phyloP scores from a whole-genome alignment of 2,113 vertebrate genomes.

The Eclectus roratus region DNA sequence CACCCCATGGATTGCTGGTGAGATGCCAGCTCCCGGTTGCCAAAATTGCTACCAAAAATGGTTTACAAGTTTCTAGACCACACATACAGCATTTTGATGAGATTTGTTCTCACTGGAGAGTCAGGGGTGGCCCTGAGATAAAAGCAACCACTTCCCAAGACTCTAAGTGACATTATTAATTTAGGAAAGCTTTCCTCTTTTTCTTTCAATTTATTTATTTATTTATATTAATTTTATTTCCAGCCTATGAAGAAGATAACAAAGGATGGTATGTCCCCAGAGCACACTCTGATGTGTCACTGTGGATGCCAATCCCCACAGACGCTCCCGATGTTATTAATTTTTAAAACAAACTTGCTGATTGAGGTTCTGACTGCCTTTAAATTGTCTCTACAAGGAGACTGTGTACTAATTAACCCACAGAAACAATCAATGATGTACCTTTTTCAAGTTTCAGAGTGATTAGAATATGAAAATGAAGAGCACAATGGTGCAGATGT shows the following conservation, averaged over 20 bases:
- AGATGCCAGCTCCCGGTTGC: not conserved
- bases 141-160: not conserved
- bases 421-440: constrained; percentile 81
- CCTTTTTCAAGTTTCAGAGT: constrained; percentile 83
- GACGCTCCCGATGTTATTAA: constrained; percentile 73
- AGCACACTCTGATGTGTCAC: constrained; percentile 34
- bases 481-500: constrained; percentile 84
- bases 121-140: not conserved
- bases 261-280: constrained; percentile 32
- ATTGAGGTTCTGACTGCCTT: constrained; percentile 80
- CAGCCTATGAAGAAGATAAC: not conserved
- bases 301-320: constrained; percentile 61
- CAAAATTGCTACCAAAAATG: not conserved
- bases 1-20: not conserved
- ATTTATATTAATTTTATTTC: not conserved
- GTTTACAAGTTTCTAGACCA: not conserved
- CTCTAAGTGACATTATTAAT: not conserved
- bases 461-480: constrained; percentile 88
- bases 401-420: constrained; percentile 83
- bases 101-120: not conserved
- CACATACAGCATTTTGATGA: not conserved
- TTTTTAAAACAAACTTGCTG: constrained; percentile 83
- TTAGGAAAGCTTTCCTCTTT: not conserved
- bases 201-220: rapidly evolving
- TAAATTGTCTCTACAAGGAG: constrained; percentile 81